Base-by-base conservation (phyloP, 2,888 invertebrate genomes). In the Tanypteryx hageni region DNA sequence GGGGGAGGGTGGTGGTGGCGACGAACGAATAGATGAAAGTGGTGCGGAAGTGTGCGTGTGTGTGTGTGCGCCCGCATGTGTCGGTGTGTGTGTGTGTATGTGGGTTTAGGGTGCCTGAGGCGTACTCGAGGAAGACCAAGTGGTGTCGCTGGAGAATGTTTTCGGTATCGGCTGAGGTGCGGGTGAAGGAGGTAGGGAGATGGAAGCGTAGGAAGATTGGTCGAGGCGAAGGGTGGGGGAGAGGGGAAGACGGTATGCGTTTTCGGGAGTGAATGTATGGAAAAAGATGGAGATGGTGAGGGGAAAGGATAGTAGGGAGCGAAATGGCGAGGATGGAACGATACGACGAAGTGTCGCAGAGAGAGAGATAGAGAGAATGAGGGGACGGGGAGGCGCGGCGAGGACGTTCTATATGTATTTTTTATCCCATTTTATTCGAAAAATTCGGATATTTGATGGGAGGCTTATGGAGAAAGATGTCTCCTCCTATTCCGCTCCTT, bases 21-120 rank as follows among this genome's bases (percentile, higher is more conserved):
- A 57, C 85, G 57, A 85, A 58, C 58, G 85, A 85, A 85, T 85
- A 85, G 85, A 85, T 85, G 85, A 85, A 85, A 85, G 85, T 85
- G 85, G 85, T 44, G 27, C 31, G 27, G 44, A 18, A 44, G 83
- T 27, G 27, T 82, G 27, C 31, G 31, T 82, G n/a, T 57, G 83
- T n/a, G 64, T 8, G 9, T 7, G 76, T 10, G 10, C 11, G 82
- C 81, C 11, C n/a, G 31, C 7, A 18, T 82, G 83, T n/a, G n/a
- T 7, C 22, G 14, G 8, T 9, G 31, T 31, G 22, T 68, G 7
- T 61, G 68, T 8, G 64, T 0, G 68, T 8, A 44, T 0, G 64
- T 64, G 44, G 61, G 68, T 89, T 89, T 89, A 57, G n/a, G 44
- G 44, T 44, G 89, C 68, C 44, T 44, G 68, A 14, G 44, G 44